Conservation (phyloP, 2,888 invertebrate species). For the Steinernema carpocapsae region DNA sequence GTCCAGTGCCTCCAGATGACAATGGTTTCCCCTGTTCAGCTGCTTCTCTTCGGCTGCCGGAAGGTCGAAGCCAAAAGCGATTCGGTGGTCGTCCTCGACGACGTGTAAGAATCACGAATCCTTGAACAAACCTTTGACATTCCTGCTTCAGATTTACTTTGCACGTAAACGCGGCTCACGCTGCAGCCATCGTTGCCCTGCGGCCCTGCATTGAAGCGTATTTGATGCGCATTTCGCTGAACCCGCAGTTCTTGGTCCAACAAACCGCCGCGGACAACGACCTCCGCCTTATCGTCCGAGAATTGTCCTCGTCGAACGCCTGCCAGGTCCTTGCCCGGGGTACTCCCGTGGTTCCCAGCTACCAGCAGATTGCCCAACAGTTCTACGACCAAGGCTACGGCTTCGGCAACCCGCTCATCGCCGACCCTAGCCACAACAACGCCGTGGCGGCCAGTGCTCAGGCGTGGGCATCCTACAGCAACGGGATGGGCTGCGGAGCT, state of each 20-base stretch:
- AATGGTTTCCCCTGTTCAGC: slow-evolving; percentile 90
- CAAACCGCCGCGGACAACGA: slow-evolving; percentile 34
- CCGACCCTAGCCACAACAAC: neutral
- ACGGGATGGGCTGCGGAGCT: neutral
- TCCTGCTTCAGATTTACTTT: slow-evolving; percentile 77
- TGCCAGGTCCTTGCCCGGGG: neutral
- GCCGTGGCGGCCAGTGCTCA: neutral
- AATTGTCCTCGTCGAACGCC: neutral
- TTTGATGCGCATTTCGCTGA: slow-evolving; percentile 80
- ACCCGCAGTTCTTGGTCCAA: slow-evolving; percentile 73
- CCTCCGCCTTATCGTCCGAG: slow-evolving; percentile 30
- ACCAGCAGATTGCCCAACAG: neutral
- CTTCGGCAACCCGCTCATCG: neutral
- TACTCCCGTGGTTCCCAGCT: slow-evolving; percentile 3
- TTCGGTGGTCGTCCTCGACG: slow-evolving; percentile 81
- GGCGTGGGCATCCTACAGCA: neutral
- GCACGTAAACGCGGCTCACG: slow-evolving; percentile 80
- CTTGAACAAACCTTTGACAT: slow-evolving; percentile 30
- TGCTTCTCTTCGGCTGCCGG: slow-evolving; percentile 88
- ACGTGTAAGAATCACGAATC: slow-evolving; percentile 74
- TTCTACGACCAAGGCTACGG: slow-evolving; percentile 26
- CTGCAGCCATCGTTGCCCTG: slow-evolving; percentile 83
- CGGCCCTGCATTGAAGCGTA: slow-evolving; percentile 87
- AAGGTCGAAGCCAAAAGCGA: slow-evolving; percentile 81
- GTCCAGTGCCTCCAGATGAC: slow-evolving; percentile 95